These are phyloP conservation scores for Cephalotes varians DNA, from an alignment of 2,888 invertebrate species.

Conservation along the genomic window DNA sequence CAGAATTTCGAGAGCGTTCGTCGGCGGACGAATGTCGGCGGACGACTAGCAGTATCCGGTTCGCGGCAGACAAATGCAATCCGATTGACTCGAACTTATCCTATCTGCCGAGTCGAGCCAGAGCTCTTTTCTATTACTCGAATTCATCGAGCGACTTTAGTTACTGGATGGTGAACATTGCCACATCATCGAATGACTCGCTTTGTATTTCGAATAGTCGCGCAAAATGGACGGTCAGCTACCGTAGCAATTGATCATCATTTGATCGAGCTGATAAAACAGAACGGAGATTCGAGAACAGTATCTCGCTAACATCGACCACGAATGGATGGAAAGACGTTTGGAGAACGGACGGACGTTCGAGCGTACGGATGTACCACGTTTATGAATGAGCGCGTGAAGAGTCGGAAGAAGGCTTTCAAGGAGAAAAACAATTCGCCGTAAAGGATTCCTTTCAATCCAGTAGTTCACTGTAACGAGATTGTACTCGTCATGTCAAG, in stretches of 20 bases:
- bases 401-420: constrained; percentile 59
- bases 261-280: constrained; percentile 45
- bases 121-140: not conserved
- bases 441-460: not conserved
- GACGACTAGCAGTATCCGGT: constrained; percentile 76
- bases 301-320: constrained; percentile 23
- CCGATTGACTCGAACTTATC: constrained; percentile 72
- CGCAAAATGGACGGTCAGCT: not conserved
- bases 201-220: not conserved
- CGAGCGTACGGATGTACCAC: constrained; percentile 41
- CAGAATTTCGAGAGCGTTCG: constrained; percentile 38
- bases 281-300: constrained; percentile 34
- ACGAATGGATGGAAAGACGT: constrained; percentile 65
- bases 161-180: not conserved
- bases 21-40: constrained; percentile 17
- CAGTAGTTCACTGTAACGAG: not conserved
- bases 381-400: constrained; percentile 65
- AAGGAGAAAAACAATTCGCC: constrained; percentile 1
- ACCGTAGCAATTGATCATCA: not conserved
- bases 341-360: constrained; percentile 42
- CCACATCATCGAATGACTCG: not conserved
- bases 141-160: constrained; percentile 15
- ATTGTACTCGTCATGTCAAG: constrained; percentile 71
- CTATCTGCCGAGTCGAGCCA: constrained; percentile 57
- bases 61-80: constrained; percentile 67